Evolutionary conservation across 2,888 invertebrate genomes (phyloP), one percentile per base, ranked within the genome.

Genomic region (Ichneumon xanthorius): DNA sequence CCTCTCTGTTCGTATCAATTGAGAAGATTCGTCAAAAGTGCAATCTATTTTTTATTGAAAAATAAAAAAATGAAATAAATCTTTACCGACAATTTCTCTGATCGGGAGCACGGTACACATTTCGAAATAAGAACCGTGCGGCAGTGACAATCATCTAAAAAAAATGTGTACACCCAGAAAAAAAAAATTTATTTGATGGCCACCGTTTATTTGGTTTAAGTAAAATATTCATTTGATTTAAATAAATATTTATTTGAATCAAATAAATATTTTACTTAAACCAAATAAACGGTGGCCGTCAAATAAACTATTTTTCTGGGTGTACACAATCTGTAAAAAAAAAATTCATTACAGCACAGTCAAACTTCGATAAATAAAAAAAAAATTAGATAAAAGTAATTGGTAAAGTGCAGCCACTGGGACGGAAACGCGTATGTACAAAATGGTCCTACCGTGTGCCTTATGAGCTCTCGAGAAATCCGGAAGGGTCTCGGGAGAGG

Each of bases 401-500:
- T 48, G 45, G 45, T 48, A 16, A 16, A 14, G 22, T 58, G 11
- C 19, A 11, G 14, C 9, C 22, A 9, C 9, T 26, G 4, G 11
- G 26, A 58, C 22, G 4, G 37, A 37, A 37, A 37, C 19, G 58
- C 30, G n/a, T 16, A 26, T 30, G 30, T 63, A 63, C 30, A 14
- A 14, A 33, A 33, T 30, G 33, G 26, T 63, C n/a, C 76, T 67
- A 48, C 70, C 19, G 72, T 72, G 70, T 76, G 73, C n/a, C 48
- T 45, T 71, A 53, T 75, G 84, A 73, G 55, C 53, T 48, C 30
- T 19, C 30, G 75, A 63, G 76, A 72, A 48, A 68, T 67, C 73
- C 63, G 72, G 75, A 50, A 53, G 71, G 68, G 53, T 48, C 48
- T 22, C 50, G 86, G 85, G 86, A 89, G 85, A 87, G 86, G 72